These are phyloP conservation scores for Nesogale talazaci DNA, from an alignment of 2,113 vertebrate species.

Conservation along the genomic window DNA sequence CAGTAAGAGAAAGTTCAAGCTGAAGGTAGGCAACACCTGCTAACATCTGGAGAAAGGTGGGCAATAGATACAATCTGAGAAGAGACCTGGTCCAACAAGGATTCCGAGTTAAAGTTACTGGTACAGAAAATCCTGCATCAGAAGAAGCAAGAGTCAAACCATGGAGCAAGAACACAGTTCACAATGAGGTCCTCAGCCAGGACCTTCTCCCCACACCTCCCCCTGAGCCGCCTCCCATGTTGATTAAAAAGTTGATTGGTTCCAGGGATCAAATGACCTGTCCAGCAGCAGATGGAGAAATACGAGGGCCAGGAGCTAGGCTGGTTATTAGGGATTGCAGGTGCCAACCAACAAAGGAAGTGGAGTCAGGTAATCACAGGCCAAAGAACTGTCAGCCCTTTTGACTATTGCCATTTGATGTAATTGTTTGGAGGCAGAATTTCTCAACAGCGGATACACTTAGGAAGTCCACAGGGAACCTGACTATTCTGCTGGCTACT, in stretches of 20 bases:
- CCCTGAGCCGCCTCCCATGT: neutral
- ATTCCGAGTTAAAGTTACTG: no score
- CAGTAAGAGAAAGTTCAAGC: neutral
- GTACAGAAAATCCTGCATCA: neutral
- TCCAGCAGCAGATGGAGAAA: neutral
- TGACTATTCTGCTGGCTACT: neutral
- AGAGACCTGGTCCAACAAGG: neutral
- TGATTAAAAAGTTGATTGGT: neutral
- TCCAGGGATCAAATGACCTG: neutral
- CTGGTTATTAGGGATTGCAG: neutral
- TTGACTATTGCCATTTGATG: slow-evolving; percentile 57
- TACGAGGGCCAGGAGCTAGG: neutral
- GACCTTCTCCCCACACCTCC: rapidly evolving
- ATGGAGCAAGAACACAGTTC: no score
- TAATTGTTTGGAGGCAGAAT: slow-evolving; percentile 59
- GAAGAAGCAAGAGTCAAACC: neutral
- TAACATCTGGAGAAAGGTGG: neutral
- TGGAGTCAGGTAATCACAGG: neutral
- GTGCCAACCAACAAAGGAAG: neutral
- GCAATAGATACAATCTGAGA: neutral
- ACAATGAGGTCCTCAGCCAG: rapidly evolving
- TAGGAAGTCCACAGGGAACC: neutral
- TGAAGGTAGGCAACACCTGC: neutral
- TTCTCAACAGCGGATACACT: slow-evolving; percentile 51
- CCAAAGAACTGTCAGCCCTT: slow-evolving; percentile 35